A percentile compares a stretch with the other conserved stretches of the same genome.
phyloP scores from a whole-genome alignment of 2,113 vertebrate genomes.

The Peromyscus polionotus region DNA sequence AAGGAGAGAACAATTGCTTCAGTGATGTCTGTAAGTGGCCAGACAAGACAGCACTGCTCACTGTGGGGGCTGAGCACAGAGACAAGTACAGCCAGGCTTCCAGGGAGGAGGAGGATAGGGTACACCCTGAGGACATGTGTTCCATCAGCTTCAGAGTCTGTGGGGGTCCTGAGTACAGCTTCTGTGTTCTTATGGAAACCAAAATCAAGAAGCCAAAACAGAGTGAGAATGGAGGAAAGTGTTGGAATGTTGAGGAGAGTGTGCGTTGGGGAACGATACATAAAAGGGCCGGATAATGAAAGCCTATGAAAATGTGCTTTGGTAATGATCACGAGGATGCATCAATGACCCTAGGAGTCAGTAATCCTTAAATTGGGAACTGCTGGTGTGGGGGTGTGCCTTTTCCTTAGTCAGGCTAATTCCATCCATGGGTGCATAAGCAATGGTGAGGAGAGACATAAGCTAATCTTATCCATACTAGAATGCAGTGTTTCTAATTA shows the following conservation, averaged over 20 bases:
- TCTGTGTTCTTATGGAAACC: neutral
- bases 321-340: fast-evolving
- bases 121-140: fast-evolving
- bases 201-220: neutral
- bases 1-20: no score
- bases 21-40: no score
- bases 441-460: neutral
- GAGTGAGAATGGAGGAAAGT: neutral
- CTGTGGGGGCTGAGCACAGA: no score
- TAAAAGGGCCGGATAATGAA: neutral
- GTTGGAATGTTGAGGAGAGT: neutral
- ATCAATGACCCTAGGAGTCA: no score
- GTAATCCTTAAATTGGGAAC: no score
- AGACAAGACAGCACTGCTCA: neutral
- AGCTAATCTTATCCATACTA: neutral
- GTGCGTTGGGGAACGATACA: neutral
- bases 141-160: no score
- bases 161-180: neutral
- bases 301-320: neutral
- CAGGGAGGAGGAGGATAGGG: neutral
- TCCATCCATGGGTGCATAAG: fast-evolving
- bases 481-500: neutral
- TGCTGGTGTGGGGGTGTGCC: fast-evolving
- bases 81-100: no score
- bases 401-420: no score